Evolutionary conservation across 2,113 vertebrate genomes (phyloP).

Genomic region (Phainopepla nitens): DNA sequence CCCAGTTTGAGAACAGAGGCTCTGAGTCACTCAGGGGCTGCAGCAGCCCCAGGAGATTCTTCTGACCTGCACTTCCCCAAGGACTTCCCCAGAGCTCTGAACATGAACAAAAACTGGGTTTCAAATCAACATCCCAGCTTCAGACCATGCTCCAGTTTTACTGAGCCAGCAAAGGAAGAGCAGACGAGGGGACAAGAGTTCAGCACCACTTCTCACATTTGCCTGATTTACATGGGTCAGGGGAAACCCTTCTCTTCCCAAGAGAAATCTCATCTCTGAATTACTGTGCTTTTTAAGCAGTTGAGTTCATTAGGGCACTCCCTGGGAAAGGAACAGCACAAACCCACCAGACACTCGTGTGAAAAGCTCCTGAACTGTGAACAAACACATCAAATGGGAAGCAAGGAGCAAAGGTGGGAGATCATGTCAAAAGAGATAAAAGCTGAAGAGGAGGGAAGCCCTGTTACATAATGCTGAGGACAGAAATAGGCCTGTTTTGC

Average conservation of each 20-base stretch:
- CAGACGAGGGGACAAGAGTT: not conserved
- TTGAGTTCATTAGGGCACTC: not conserved
- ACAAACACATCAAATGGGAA: not conserved
- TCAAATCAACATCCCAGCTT: not conserved
- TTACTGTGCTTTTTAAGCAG: accelerated
- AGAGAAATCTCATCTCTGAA: not conserved
- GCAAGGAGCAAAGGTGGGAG: not conserved
- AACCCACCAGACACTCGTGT: not conserved
- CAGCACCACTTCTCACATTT: not conserved
- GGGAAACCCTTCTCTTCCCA: not conserved
- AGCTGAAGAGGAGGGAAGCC: not conserved
- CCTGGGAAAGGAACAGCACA: not conserved
- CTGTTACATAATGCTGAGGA: accelerated
- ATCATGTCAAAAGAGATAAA: not conserved
- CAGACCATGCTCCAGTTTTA: not conserved
- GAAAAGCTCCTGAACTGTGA: not conserved
- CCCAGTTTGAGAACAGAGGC: not conserved
- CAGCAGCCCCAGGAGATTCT: not conserved
- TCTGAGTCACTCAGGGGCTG: accelerated
- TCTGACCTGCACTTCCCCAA: not conserved
- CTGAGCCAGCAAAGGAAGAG: not conserved
- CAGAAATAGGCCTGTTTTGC: not conserved
- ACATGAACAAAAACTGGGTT: not conserved
- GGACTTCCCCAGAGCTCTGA: not conserved
- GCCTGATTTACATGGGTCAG: not conserved